Evolutionary conservation across 2,888 invertebrate species (phyloP).

Genomic region (Brachyopa scutellaris): DNA sequence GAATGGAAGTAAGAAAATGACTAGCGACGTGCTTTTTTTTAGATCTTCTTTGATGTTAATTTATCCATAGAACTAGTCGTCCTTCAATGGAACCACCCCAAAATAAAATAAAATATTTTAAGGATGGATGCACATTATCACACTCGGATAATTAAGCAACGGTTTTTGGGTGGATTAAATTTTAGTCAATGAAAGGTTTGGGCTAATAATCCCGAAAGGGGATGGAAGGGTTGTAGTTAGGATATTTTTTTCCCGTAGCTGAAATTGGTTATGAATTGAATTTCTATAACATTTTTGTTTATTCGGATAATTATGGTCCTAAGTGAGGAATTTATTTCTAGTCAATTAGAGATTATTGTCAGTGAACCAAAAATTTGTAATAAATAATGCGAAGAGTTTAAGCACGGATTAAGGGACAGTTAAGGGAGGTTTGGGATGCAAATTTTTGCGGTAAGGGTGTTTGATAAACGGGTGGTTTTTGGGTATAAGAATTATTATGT

Average conservation of each 20-base stretch:
- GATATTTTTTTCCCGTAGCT: neutral
- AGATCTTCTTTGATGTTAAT: slow-evolving; percentile 44
- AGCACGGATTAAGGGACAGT: slow-evolving; percentile 15
- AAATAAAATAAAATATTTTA: slow-evolving; percentile 44
- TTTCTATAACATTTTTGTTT: slow-evolving; percentile 3
- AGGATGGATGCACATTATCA: slow-evolving; percentile 60
- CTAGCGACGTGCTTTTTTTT: neutral
- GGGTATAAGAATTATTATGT: no score
- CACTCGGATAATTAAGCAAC: slow-evolving; percentile 65
- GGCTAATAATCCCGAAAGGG: slow-evolving; percentile 59
- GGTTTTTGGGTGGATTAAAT: slow-evolving; percentile 43
- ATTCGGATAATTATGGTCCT: slow-evolving; percentile 24
- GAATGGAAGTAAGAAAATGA: neutral
- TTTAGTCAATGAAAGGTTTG: slow-evolving; percentile 9
- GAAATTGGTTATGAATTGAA: slow-evolving; percentile 24
- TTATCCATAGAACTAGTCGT: slow-evolving; percentile 20
- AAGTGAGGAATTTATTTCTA: slow-evolving; percentile 45
- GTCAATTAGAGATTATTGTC: slow-evolving; percentile 61
- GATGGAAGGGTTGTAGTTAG: slow-evolving; percentile 39
- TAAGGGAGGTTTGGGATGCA: neutral
- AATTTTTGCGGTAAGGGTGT: neutral
- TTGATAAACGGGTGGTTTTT: neutral
- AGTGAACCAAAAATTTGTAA: slow-evolving; percentile 43
- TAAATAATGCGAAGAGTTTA: slow-evolving; percentile 8
- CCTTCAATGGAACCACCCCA: slow-evolving; percentile 33